Conservation (phyloP, 2,888 invertebrate genomes). For the Salticus scenicus region DNA sequence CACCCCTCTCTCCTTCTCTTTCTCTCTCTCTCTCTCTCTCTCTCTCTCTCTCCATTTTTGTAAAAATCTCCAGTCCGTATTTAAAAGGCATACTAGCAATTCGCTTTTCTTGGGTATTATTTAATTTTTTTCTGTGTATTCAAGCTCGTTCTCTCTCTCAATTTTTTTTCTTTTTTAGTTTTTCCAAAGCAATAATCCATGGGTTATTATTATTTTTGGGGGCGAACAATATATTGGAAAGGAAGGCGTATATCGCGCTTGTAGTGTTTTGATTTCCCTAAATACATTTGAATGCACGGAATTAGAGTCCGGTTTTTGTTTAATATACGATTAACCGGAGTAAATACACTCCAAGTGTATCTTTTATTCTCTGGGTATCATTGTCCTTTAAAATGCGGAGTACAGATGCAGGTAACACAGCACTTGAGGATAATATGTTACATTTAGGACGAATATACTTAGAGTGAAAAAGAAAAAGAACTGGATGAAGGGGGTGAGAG, state of each 20-base stretch:
- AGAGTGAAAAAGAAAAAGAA: background rate
- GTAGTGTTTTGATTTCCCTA: slow-evolving; percentile 2
- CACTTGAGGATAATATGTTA: slow-evolving; percentile 2
- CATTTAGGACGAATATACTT: background rate
- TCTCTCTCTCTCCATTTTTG: slow-evolving; percentile 19
- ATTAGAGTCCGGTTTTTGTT: slow-evolving; percentile 28
- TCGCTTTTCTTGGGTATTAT: slow-evolving; percentile 3
- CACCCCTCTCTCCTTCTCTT: slow-evolving; percentile 18
- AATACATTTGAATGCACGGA: slow-evolving; percentile 22
- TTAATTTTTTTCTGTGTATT: background rate
- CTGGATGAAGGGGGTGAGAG: background rate
- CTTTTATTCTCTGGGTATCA: background rate
- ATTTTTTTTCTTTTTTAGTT: background rate
- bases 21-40: background rate
- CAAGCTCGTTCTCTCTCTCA: background rate
- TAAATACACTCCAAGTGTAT: background rate
- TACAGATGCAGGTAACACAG: background rate
- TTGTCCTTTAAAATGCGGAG: background rate
- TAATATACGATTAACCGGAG: slow-evolving; percentile 37
- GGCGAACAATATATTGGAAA: slow-evolving; percentile 23
- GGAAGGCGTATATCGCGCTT: background rate
- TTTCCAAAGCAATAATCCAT: slow-evolving; percentile 32
- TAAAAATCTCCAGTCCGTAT: background rate
- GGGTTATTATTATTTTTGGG: slow-evolving; percentile 53
- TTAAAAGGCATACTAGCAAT: slow-evolving; percentile 2